Percentiles rank a stretch among this genome's conserved stretches.
Conservation (phyloP, 1,140 invertebrate genomes). For the Nymphalis io region DNA sequence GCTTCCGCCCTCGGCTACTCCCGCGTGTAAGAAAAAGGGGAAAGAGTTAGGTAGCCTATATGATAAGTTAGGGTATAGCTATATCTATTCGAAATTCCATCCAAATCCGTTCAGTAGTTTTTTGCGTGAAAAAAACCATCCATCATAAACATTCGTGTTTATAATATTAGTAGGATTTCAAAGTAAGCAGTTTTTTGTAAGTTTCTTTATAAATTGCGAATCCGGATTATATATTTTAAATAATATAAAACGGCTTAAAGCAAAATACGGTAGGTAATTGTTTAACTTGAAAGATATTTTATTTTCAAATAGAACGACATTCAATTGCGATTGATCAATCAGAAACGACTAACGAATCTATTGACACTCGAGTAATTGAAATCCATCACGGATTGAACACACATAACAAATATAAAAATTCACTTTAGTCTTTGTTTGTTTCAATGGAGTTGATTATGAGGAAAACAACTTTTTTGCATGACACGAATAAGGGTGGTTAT, state of each 20-base stretch:
- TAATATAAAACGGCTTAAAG: not conserved
- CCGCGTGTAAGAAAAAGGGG: too few species aligned
- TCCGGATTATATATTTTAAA: not conserved
- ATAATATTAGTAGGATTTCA: too few species aligned
- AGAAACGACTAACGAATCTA: slow-evolving; percentile 42
- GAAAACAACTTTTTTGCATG: too few species aligned
- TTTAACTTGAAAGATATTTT: slow-evolving; percentile 5
- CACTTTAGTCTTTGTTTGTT: slow-evolving; percentile 1
- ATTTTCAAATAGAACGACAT: slow-evolving; percentile 6
- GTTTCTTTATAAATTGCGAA: not conserved
- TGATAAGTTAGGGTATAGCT: too few species aligned
- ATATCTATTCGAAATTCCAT: too few species aligned
- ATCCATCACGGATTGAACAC: slow-evolving; percentile 38
- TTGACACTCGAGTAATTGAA: slow-evolving; percentile 41
- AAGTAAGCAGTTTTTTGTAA: too few species aligned
- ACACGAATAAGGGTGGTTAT: not conserved
- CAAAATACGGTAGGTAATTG: not conserved
- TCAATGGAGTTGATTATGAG: too few species aligned
- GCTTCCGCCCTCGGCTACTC: too few species aligned
- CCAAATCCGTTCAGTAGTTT: too few species aligned
- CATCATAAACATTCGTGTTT: too few species aligned
- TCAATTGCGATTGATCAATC: slow-evolving; percentile 38
- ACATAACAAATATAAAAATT: slow-evolving; percentile 27
- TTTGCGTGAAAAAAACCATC: too few species aligned
- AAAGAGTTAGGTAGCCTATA: too few species aligned